These are phyloP conservation scores for Leucopsar rothschildi DNA, from an alignment of 2,113 vertebrate genomes.

Conservation along the genomic window DNA sequence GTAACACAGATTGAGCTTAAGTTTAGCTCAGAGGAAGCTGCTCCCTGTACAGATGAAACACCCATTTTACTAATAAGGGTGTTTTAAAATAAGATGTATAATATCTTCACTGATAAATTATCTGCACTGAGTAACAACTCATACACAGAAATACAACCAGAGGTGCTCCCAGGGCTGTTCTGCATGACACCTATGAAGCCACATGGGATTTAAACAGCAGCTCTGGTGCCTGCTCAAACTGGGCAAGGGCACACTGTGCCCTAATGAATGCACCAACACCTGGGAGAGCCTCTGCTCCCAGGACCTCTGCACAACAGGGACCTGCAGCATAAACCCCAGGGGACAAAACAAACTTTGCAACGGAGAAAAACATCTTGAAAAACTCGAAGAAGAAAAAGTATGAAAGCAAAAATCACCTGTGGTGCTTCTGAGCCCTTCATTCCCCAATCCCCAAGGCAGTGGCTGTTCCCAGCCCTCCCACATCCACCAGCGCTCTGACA, in stretches of 20 bases:
- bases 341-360: not conserved
- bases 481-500: not conserved
- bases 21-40: constrained; percentile 36
- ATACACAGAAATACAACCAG: not conserved
- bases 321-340: not conserved
- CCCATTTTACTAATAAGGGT: not conserved
- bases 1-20: constrained; percentile 43
- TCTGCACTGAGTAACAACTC: not conserved
- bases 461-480: not conserved
- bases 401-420: not conserved
- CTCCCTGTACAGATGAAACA: not conserved
- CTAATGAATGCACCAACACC: not conserved
- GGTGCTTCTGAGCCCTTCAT: not conserved
- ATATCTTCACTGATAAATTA: not conserved
- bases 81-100: not conserved
- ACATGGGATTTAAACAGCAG: not conserved
- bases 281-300: not conserved
- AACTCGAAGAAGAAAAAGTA: not conserved
- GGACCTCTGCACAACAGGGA: not conserved
- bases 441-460: not conserved
- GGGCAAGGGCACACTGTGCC: not conserved
- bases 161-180: not conserved
- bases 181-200: not conserved
- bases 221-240: not conserved
- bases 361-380: not conserved